A percentile compares a stretch with the other conserved stretches of the same genome.
Evolutionary conservation across 2,888 invertebrate genomes (phyloP).

Genomic region (Stegana nigrithorax): DNA sequence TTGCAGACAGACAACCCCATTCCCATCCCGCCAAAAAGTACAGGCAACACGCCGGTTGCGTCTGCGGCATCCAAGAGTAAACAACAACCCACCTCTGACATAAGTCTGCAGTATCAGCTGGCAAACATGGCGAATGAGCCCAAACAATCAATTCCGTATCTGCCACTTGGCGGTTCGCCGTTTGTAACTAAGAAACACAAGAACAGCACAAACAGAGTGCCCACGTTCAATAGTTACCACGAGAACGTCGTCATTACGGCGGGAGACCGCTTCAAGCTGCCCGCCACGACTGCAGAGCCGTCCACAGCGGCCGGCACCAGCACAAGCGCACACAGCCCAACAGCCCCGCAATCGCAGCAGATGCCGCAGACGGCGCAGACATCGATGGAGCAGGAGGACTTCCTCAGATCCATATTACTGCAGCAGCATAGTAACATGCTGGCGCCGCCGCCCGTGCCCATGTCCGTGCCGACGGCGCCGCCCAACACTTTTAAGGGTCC

Average conservation of each 20-base stretch:
- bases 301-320: too few relatives aligned
- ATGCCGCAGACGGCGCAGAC: background rate
- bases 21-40: too few relatives aligned
- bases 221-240: background rate
- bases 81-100: too few relatives aligned
- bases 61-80: too few relatives aligned
- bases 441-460: conserved; percentile 3
- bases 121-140: too few relatives aligned
- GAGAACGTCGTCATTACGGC: conserved; percentile 32
- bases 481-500: background rate
- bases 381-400: background rate
- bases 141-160: too few relatives aligned
- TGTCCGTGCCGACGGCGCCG: too few relatives aligned
- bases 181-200: conserved; percentile 5
- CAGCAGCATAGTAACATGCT: background rate
- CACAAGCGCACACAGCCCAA: background rate
- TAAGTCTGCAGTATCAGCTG: too few relatives aligned
- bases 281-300: too few relatives aligned
- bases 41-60: too few relatives aligned
- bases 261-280: conserved; percentile 39
- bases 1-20: too few relatives aligned
- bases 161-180: conserved; percentile 18
- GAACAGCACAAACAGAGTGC: background rate
- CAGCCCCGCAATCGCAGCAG: background rate
- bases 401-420: background rate